phyloP scores from a whole-genome alignment of 2,113 vertebrate genomes.

The Phoenicopterus ruber region DNA sequence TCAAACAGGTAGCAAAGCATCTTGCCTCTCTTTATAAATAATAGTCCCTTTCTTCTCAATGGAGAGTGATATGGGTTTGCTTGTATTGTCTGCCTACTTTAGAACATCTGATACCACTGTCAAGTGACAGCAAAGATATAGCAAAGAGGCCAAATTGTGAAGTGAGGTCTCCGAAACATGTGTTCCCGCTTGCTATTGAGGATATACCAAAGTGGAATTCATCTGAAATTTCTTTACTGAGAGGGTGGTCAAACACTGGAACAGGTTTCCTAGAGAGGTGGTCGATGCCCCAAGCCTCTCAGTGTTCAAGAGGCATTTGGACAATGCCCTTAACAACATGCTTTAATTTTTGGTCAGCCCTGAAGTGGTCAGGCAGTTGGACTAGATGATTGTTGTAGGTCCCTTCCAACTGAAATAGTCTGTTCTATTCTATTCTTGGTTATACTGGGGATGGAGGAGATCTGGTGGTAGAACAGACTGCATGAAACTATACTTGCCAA shows the following conservation, averaged over 20 bases:
- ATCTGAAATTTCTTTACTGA: background rate
- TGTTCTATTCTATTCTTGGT: background rate
- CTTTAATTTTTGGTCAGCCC: too few relatives aligned
- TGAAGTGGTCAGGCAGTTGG: too few relatives aligned
- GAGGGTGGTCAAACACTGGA: too few relatives aligned
- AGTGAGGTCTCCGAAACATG: background rate
- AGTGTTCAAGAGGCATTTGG: too few relatives aligned
- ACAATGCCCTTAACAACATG: too few relatives aligned
- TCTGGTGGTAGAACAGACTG: background rate
- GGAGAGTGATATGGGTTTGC: background rate
- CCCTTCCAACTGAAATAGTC: too few relatives aligned
- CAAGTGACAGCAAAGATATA: background rate
- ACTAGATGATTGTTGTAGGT: too few relatives aligned
- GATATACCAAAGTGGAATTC: background rate
- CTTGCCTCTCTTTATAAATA: background rate
- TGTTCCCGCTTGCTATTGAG: background rate
- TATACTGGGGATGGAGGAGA: background rate
- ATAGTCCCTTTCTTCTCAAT: background rate
- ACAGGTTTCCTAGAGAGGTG: too few relatives aligned
- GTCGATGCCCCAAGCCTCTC: too few relatives aligned
- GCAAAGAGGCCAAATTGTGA: background rate
- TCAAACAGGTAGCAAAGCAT: background rate
- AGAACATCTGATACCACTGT: background rate
- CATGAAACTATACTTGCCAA: background rate
- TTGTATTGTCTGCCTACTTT: background rate